Conservation (phyloP, 2,888 invertebrate species). For the Metacarcinus magister region DNA sequence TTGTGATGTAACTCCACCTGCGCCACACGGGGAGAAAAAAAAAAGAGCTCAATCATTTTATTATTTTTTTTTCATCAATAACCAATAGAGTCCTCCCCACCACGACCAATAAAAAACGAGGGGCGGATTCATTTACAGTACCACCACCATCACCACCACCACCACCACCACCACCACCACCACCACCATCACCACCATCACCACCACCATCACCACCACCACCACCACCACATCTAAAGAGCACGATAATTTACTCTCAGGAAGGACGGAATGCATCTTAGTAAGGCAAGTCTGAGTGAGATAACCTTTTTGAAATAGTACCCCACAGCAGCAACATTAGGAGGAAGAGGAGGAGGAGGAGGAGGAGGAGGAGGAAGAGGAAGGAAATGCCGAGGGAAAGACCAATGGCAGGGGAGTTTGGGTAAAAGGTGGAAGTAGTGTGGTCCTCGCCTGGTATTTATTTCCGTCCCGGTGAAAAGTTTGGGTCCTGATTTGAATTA, state of each 20-base stretch:
- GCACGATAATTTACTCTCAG: background rate
- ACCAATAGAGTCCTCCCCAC: too few species aligned
- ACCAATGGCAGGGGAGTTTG: background rate
- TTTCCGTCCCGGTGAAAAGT: constrained; percentile 29
- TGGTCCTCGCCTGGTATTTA: background rate
- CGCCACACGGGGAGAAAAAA: too few species aligned
- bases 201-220: too few species aligned
- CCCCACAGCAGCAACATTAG: background rate
- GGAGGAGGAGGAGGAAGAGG: background rate
- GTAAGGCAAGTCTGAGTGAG: background rate
- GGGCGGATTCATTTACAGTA: too few species aligned
- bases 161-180: background rate
- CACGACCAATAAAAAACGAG: too few species aligned
- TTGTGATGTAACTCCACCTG: too few species aligned
- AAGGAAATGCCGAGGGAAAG: background rate
- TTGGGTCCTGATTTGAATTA: background rate
- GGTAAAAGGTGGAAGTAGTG: background rate
- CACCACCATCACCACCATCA: background rate
- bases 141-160: too few species aligned
- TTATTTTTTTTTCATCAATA: too few species aligned
- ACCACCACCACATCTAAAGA: too few species aligned
- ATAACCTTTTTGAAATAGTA: background rate
- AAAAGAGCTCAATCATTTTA: too few species aligned
- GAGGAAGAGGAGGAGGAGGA: background rate
- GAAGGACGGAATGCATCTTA: background rate